Evolutionary conservation across 2,888 invertebrate genomes (phyloP), one percentile per base, ranked within the genome.

Genomic region (Polydesmus complanatus): DNA sequence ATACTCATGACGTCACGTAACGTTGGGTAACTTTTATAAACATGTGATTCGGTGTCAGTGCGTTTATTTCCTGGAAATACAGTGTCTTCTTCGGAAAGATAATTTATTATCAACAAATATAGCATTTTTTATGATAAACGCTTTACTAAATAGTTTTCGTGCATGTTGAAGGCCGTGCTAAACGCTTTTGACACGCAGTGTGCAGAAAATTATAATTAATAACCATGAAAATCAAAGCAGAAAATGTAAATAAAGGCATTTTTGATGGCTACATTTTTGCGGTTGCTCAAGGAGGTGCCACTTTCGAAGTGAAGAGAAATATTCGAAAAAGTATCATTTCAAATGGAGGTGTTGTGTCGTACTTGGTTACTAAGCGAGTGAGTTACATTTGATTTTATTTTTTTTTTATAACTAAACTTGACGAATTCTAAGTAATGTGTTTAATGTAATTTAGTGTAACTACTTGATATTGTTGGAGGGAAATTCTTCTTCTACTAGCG

Each of bases 321-420:
- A 47, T 60, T n/a, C 54, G 55, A n/a, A 54, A 60, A n/a, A 60
- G 54, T 48, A 60, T 60, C 18, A 60, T 54, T 2, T 18, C 60
- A 1, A 54, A 49, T 14, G 60, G n/a, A 21, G 60, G 60, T 26
- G 47, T 26, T 21, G 27, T 60, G 19, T 54, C 60, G 27, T 60
- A 60, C 18, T 18, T 60, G 37, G 49, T 55, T 21, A 60, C 54
- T 2, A 60, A 60, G 48, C 54, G 54, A 54, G 60, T 60, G 37
- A 5, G 5, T 14, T 8, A 37, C 37, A 37, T 37, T 37, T n/a
- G n/a, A n/a, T n/a, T n/a, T 37, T 37, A 37, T 37, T 8, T 14
- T 8, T 14, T 37, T 37, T 8, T 37, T 37, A n/a, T 27, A n/a
- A 58, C 27, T 51, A 21, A 2, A n/a, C n/a, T n/a, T n/a, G n/a